Percentiles rank a stretch among this genome's conserved stretches.
These are phyloP conservation scores for Leucania comma DNA, from an alignment of 2,888 invertebrate species.

Conservation along the genomic window DNA sequence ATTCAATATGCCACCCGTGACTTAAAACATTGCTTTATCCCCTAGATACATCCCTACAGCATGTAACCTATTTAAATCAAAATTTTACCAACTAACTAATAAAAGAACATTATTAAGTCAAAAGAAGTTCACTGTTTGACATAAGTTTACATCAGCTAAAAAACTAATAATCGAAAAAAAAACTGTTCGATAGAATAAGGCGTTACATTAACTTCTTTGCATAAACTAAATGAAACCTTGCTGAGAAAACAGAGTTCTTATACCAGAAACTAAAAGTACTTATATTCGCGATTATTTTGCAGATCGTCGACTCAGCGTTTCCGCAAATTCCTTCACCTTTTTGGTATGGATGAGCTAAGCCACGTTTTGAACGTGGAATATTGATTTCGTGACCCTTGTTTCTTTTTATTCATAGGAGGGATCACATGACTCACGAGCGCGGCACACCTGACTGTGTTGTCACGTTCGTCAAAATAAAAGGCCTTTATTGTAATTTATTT, in stretches of 20 bases:
- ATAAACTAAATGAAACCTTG: neutral
- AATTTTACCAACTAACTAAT: too few species aligned
- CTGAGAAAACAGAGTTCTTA: neutral
- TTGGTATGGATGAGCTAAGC: constrained; percentile 27
- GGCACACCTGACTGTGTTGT: constrained; percentile 3
- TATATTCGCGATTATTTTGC: constrained; percentile 1
- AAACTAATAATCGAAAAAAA: too few species aligned
- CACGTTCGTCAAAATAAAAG: neutral
- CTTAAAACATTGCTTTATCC: too few species aligned
- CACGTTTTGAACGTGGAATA: constrained; percentile 34
- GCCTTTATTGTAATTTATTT: neutral
- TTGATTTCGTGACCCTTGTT: constrained; percentile 47
- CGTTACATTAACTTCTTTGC: neutral
- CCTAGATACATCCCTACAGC: too few species aligned
- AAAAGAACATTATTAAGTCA: too few species aligned
- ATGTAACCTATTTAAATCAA: too few species aligned
- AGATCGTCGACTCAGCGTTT: constrained; percentile 8
- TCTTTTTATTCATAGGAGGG: constrained; percentile 30
- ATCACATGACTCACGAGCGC: constrained; percentile 16
- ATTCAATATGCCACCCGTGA: too few species aligned
- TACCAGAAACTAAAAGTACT: constrained; percentile 12
- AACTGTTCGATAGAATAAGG: neutral
- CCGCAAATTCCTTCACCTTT: constrained; percentile 9
- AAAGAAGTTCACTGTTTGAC: too few species aligned
- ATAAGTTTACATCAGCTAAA: too few species aligned